Percentiles rank a stretch among this genome's conserved stretches.
Evolutionary conservation across 2,888 invertebrate species (phyloP).

Genomic region (Eilema griseolum): DNA sequence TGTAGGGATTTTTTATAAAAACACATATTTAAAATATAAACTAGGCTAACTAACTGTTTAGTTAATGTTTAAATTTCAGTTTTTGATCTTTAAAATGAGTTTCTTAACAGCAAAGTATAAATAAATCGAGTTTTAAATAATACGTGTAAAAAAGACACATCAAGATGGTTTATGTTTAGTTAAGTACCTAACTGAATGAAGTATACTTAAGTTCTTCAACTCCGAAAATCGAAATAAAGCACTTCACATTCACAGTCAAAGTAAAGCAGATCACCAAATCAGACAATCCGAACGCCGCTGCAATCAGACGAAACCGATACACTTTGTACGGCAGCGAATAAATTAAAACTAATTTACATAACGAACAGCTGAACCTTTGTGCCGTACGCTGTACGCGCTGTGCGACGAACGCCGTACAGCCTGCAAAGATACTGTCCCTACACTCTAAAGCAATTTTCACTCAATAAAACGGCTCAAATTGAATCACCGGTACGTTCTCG

Average conservation of each 20-base stretch:
- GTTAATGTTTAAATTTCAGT: too few species aligned
- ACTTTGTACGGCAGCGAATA: constrained; percentile 27
- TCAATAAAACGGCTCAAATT: constrained; percentile 62
- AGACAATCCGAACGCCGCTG: constrained; percentile 14
- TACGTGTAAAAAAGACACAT: too few species aligned
- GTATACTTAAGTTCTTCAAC: neutral
- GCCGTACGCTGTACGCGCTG: constrained; percentile 5
- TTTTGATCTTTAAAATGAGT: too few species aligned
- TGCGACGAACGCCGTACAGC: neutral
- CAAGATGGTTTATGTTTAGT: too few species aligned
- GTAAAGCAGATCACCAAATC: constrained; percentile 8
- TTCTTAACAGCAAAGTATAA: too few species aligned
- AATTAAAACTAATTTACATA: constrained; percentile 48
- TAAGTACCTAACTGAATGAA: too few species aligned
- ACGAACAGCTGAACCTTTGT: constrained; percentile 44
- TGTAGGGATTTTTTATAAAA: too few species aligned
- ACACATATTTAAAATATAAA: too few species aligned
- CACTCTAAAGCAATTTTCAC: constrained; percentile 59
- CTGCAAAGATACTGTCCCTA: constrained; percentile 38
- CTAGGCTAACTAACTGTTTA: too few species aligned
- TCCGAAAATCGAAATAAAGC: neutral
- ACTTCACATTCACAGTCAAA: neutral
- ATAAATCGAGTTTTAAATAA: too few species aligned
- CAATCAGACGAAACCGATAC: constrained; percentile 29
- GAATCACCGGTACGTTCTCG: constrained; percentile 56